A percentile compares a stretch with the other conserved stretches of the same genome.
These are phyloP conservation scores for Cladorhizidae sp. DNA, from an alignment of 37 sponge, comb jelly and placozoan genomes.

Conservation along the genomic window DNA sequence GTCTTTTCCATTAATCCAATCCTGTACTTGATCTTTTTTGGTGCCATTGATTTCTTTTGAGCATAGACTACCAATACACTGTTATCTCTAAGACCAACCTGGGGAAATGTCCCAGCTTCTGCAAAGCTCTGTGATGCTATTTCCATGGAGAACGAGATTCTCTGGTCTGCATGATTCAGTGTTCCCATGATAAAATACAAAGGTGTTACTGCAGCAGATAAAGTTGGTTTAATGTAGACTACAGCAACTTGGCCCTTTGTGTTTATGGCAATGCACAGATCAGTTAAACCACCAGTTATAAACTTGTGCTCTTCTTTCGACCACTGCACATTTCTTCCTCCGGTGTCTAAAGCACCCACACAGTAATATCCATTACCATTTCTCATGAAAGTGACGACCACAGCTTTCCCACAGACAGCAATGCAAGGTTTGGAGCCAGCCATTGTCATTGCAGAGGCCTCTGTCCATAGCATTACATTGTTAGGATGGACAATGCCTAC, in stretches of 20 bases:
- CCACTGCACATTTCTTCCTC: neutral
- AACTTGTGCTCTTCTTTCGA: slow-evolving; percentile 7
- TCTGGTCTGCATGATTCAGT: neutral
- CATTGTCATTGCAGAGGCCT: neutral
- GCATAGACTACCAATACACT: neutral
- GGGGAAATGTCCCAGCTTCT: neutral
- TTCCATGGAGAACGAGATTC: neutral
- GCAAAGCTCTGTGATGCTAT: slow-evolving; percentile 2
- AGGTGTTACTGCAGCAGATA: neutral
- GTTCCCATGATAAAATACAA: neutral
- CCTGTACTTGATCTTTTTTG: neutral
- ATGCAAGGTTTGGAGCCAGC: neutral
- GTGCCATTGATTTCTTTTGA: neutral
- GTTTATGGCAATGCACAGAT: neutral
- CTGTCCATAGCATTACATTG: neutral
- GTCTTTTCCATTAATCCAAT: neutral
- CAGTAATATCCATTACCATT: neutral
- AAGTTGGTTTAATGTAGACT: neutral
- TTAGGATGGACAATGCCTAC: neutral
- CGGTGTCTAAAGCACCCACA: neutral
- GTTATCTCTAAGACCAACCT: neutral
- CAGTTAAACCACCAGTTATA: neutral
- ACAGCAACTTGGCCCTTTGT: neutral
- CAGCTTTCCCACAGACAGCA: neutral
- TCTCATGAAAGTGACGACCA: neutral